phyloP scores from a whole-genome alignment of 2,797 vertebrate species.

The Perodicticus potto region DNA sequence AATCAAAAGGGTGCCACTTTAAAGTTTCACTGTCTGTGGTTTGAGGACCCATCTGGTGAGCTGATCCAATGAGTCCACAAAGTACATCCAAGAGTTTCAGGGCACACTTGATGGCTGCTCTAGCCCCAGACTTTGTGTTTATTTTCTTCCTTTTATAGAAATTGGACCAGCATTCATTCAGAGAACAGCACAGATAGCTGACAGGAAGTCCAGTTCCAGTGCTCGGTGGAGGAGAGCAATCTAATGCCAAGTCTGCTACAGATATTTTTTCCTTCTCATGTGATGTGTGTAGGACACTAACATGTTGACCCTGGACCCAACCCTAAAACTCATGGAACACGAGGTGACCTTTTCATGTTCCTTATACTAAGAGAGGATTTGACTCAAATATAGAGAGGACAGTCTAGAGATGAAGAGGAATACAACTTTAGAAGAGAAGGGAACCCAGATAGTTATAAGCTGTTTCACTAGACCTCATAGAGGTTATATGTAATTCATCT shows the following conservation, averaged over 20 bases:
- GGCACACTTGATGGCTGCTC: not conserved
- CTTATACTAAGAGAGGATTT: not conserved
- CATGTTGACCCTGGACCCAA: not conserved
- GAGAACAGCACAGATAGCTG: not conserved
- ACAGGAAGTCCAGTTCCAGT: not conserved
- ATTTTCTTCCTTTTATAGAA: not conserved
- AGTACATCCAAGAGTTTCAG: not conserved
- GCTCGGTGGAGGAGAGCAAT: not conserved
- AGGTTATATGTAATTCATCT: not conserved
- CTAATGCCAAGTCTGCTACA: not conserved
- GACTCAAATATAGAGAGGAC: not conserved
- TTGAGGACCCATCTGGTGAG: not conserved
- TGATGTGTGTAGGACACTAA: not conserved
- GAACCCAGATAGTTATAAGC: not conserved
- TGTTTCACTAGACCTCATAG: not conserved
- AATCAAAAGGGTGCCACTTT: not conserved
- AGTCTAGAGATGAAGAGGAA: not conserved
- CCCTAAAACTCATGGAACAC: not conserved
- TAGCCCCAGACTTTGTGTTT: not conserved
- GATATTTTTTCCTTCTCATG: not conserved
- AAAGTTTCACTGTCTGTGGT: not conserved
- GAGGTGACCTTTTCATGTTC: not conserved
- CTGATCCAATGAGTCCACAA: not conserved
- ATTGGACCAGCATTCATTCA: not conserved
- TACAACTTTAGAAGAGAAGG: not conserved